Base-by-base conservation (phyloP, 2,888 invertebrate species). In the Uropetala carovei region DNA sequence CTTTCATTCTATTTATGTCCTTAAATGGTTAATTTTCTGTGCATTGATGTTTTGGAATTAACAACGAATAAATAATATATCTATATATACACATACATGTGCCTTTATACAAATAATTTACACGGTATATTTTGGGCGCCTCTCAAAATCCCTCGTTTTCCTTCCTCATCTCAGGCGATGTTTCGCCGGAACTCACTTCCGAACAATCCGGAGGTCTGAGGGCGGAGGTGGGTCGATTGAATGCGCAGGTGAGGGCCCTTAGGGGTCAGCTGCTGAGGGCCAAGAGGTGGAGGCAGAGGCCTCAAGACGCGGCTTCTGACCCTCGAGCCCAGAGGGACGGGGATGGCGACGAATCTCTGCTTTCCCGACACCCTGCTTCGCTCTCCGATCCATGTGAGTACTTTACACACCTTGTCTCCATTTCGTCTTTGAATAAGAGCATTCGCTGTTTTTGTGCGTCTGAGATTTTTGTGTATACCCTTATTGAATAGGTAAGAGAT, bases 221-320 rank as follows among this genome's bases (percentile, higher is more conserved):
- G 84, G 95, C 96, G 92, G 96, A 96, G 95, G 96, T 97, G 64
- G 96, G 96, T 92, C 95, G 96, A 92, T 95, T 97, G 64, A 96
- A 96, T 56, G 96, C 96, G 16, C 96, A 97, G 94, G 96, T 97
- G 94, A 95, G 96, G 92, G 95, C 96, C 16, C 95, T 97, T 92
- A 96, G 96, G 94, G 94, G 96, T 92, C 96, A 96, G 94, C 95
- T 96, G 92, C 94, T 96, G 91, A 89, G 89, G 89, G 89, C 89
- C 8, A 89, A 89, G 89, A 64, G 89, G 18, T 89, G 83, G 93
- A 93, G 93, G 64, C 14, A 18, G 10, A 64, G 89, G 16, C 60
- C 60, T 4, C 89, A 64, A 43, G 89, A 89, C 13, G 89, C 18
- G 4, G 43, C 43, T 18, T 4, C 83, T 43, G 83, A 83, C 5